A percentile compares a stretch with the other conserved stretches of the same genome.
phyloP scores from a whole-genome alignment of 2,113 vertebrate species.

The Fulica atra region DNA sequence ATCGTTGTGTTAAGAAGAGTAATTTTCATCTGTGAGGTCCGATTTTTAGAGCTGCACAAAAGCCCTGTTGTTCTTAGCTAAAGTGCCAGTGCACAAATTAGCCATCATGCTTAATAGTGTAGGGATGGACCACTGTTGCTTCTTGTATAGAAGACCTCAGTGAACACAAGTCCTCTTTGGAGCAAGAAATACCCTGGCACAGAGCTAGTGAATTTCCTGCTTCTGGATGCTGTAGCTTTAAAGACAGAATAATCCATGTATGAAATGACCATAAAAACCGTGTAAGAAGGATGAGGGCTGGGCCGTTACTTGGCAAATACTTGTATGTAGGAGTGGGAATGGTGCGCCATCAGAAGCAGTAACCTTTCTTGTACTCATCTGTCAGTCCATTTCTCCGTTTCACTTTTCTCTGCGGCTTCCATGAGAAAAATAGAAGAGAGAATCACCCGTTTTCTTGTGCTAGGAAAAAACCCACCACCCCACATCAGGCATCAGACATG shows the following conservation, averaged over 20 bases:
- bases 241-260: not conserved
- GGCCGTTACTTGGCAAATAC: not conserved
- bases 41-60: not conserved
- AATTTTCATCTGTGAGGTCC: not conserved
- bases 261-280: not conserved
- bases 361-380: not conserved
- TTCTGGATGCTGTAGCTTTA: not conserved
- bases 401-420: not conserved
- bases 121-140: not conserved
- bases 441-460: not conserved
- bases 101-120: fast-evolving
- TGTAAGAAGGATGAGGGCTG: not conserved
- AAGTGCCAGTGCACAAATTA: not conserved
- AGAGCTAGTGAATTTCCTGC: not conserved
- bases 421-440: not conserved
- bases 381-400: not conserved
- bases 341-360: not conserved
- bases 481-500: not conserved
- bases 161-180: not conserved
- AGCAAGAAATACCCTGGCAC: not conserved
- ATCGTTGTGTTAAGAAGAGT: not conserved
- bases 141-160: not conserved
- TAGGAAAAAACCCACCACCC: not conserved
- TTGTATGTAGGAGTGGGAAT: not conserved
- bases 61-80: not conserved